Evolutionary conservation across 2,113 vertebrate species (phyloP).

Genomic region (Ptilonorhynchus violaceus): DNA sequence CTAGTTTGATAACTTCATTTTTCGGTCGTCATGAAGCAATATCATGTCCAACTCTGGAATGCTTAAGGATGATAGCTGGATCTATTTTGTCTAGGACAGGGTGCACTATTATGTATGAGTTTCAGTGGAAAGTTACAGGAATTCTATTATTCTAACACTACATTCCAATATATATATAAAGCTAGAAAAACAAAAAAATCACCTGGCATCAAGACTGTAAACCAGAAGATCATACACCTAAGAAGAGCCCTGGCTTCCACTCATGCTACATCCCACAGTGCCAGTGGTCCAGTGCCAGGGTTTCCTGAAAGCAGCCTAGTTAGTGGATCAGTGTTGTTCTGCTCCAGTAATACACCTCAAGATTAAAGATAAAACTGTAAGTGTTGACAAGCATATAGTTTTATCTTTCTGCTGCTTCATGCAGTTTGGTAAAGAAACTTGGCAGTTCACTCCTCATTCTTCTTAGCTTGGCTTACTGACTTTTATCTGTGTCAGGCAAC

Average conservation of each 20-base stretch:
- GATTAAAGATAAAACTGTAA: slow-evolving; percentile 4
- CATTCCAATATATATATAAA: no score
- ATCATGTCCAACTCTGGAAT: no score
- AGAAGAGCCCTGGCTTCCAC: not conserved
- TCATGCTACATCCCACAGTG: not conserved
- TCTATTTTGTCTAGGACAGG: no score
- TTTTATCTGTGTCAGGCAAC: not conserved
- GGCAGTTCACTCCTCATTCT: not conserved
- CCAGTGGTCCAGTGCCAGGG: fast-evolving
- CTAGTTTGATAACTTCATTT: no score
- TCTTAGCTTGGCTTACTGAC: not conserved
- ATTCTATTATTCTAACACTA: no score
- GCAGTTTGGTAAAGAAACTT: not conserved
- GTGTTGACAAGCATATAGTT: fast-evolving
- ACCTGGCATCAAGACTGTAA: not conserved
- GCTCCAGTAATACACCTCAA: not conserved
- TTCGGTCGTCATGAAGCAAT: no score
- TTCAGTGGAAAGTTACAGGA: no score
- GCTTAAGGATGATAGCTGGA: no score
- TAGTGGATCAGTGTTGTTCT: not conserved
- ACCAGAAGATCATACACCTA: not conserved
- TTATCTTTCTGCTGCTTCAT: not conserved
- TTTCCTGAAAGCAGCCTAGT: not conserved
- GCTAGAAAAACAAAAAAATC: no score
- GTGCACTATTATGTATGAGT: no score